Conservation (phyloP, 2,113 vertebrate species). For the Caracal caracal region DNA sequence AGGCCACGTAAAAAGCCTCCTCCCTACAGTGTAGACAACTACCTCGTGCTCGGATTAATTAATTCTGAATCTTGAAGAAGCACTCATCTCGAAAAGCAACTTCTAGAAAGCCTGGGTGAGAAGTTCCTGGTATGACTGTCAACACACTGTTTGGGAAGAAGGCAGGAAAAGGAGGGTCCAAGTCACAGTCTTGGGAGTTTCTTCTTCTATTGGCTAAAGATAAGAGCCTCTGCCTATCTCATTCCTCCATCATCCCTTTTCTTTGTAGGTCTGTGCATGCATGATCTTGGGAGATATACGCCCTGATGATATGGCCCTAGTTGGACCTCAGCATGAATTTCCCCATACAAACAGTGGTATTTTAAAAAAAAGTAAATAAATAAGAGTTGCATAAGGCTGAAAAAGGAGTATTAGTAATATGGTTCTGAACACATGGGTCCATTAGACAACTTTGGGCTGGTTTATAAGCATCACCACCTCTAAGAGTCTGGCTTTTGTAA, state of each 20-base stretch:
- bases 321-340: neutral
- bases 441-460: neutral
- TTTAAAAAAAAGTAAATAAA: neutral
- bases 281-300: neutral
- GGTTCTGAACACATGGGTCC: conserved; percentile 1
- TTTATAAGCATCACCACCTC: neutral
- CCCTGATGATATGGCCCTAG: neutral
- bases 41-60: neutral
- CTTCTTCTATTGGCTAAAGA: neutral
- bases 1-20: conserved; percentile 11
- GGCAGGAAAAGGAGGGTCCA: neutral
- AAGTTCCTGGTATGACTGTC: neutral
- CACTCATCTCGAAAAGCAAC: conserved; percentile 12
- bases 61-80: conserved; percentile 25
- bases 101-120: conserved; percentile 27
- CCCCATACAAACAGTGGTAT: neutral
- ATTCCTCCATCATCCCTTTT: neutral
- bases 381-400: neutral
- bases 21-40: neutral
- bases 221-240: neutral
- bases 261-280: neutral
- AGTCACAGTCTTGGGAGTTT: neutral
- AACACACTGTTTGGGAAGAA: neutral
- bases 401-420: neutral
- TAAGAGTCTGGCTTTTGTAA: conserved; percentile 10